Conservation (phyloP, 2,888 invertebrate species). For the Drosophila pseudotalamancana region DNA sequence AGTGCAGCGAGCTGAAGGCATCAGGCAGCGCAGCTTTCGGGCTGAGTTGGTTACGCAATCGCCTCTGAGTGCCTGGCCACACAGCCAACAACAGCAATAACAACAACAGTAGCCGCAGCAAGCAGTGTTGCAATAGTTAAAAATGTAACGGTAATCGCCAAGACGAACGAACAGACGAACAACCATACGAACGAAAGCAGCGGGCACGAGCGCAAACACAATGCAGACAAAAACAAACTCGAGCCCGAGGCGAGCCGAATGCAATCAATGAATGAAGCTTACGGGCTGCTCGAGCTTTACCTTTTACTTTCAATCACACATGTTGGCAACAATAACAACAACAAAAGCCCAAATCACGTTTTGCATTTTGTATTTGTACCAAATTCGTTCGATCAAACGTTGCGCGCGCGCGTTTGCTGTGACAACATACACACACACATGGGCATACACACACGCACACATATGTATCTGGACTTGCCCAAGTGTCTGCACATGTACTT, state of each 20-base stretch:
- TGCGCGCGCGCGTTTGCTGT: slow-evolving; percentile 24
- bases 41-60: slow-evolving; percentile 46
- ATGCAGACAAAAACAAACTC: neutral
- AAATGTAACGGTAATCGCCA: slow-evolving; percentile 73
- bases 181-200: neutral
- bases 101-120: slow-evolving; percentile 12
- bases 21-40: slow-evolving; percentile 25
- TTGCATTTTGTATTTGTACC: slow-evolving; percentile 59
- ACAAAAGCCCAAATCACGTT: slow-evolving; percentile 55
- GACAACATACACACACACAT: slow-evolving; percentile 39
- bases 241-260: slow-evolving; percentile 37
- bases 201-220: neutral
- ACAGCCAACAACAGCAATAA: slow-evolving; percentile 23
- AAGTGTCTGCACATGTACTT: slow-evolving; percentile 8
- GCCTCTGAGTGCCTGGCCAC: slow-evolving; percentile 13
- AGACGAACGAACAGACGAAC: slow-evolving; percentile 42
- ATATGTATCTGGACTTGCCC: neutral
- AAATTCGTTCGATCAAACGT: slow-evolving; percentile 44
- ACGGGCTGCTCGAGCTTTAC: slow-evolving; percentile 66
- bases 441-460: slow-evolving; percentile 5
- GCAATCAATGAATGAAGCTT: slow-evolving; percentile 77
- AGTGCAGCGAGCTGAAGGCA: slow-evolving; percentile 20
- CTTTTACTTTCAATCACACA: slow-evolving; percentile 82
- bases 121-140: slow-evolving; percentile 76
- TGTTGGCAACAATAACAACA: slow-evolving; percentile 41